These are phyloP conservation scores for Eulemur rufifrons DNA, from an alignment of 2,113 vertebrate species.

Conservation along the genomic window DNA sequence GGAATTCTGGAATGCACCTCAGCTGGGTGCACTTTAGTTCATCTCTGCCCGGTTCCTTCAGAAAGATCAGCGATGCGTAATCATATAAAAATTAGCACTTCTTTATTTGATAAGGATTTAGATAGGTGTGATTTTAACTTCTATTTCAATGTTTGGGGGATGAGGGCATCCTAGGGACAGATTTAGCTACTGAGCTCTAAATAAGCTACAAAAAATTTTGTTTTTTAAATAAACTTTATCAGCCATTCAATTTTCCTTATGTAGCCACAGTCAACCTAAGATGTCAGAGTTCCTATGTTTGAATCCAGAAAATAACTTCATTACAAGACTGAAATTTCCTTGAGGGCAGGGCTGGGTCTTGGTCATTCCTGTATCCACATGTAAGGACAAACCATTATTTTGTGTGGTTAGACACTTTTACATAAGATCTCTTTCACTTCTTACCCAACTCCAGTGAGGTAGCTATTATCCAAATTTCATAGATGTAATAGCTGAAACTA, in stretches of 20 bases:
- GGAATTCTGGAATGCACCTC: not conserved
- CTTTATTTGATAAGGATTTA: not conserved
- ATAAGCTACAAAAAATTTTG: not conserved
- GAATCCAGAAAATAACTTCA: not conserved
- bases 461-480: not conserved
- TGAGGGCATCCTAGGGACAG: not conserved
- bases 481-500: not conserved
- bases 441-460: not conserved
- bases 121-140: not conserved
- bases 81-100: not conserved
- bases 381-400: not conserved
- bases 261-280: not conserved
- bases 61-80: not conserved
- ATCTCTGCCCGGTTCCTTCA: not conserved
- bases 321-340: not conserved
- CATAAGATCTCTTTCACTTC: not conserved
- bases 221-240: not conserved
- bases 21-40: not conserved
- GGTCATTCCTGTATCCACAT: not conserved
- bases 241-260: not conserved
- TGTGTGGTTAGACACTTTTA: not conserved
- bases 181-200: not conserved
- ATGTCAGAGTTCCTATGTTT: not conserved
- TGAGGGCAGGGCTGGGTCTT: not conserved
- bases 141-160: not conserved